Conservation (phyloP, 2,113 vertebrate species). For the Corythornis vintsioides region DNA sequence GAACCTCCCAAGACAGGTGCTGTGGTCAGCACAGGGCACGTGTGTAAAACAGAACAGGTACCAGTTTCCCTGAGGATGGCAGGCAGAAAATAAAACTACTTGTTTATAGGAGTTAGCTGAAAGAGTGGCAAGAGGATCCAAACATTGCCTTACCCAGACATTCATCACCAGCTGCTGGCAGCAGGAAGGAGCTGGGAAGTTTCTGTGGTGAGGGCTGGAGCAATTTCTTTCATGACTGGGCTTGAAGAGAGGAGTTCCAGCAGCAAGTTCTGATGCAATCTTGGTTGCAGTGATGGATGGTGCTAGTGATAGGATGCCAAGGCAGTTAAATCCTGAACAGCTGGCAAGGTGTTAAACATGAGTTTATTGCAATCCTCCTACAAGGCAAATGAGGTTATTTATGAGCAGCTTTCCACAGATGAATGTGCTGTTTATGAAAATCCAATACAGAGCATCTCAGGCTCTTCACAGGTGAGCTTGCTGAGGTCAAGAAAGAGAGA, state of each 20-base stretch:
- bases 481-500: neutral
- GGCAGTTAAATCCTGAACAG: constrained; percentile 30
- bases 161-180: constrained; percentile 16
- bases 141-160: neutral
- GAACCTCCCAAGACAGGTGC: neutral
- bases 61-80: neutral
- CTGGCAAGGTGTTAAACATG: constrained; percentile 16
- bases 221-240: neutral
- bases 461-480: neutral
- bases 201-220: neutral
- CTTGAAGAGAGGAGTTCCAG: neutral
- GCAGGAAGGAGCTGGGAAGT: neutral
- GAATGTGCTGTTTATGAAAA: neutral
- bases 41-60: neutral
- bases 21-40: neutral
- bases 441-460: rapidly evolving
- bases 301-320: neutral
- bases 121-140: neutral
- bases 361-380: neutral
- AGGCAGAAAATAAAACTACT: neutral
- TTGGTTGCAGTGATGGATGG: constrained; percentile 33
- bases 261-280: constrained; percentile 20
- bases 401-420: neutral
- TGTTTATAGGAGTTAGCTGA: neutral
- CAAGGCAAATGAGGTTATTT: constrained; percentile 20